These are phyloP conservation scores for Nerophis ophidion DNA, from an alignment of 2,113 vertebrate species.

Conservation along the genomic window DNA sequence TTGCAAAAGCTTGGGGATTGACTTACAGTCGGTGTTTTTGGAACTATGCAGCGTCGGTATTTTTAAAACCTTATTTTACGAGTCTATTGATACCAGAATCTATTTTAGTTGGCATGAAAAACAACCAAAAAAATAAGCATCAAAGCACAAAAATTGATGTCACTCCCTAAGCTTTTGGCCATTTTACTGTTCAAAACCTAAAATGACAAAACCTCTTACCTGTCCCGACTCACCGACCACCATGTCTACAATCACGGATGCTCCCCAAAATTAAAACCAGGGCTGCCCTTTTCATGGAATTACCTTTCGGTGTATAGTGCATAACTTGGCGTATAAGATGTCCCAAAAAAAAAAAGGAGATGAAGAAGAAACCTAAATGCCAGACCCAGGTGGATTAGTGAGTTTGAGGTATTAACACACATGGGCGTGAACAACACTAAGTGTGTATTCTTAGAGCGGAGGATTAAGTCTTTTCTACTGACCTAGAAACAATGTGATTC, in stretches of 20 bases:
- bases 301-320: background rate
- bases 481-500: slow-evolving; percentile 60
- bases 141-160: no score
- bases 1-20: no score
- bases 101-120: no score
- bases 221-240: slow-evolving; percentile 5
- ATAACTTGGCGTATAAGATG: slow-evolving; percentile 1
- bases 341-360: background rate
- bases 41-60: no score
- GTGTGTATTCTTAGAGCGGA: slow-evolving; percentile 59
- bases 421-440: slow-evolving; percentile 11
- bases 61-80: no score
- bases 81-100: no score
- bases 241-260: background rate
- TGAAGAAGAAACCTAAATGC: slow-evolving; percentile 8
- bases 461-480: slow-evolving; percentile 66
- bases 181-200: no score
- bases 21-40: no score
- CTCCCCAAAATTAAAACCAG: no score
- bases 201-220: background rate
- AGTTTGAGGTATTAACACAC: slow-evolving; percentile 67
- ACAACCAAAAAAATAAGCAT: no score
- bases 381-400: slow-evolving; percentile 62
- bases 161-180: no score
- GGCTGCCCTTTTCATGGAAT: no score